Base-by-base conservation (phyloP, 2,113 vertebrate genomes). In the Entomyzon cyanotis region DNA sequence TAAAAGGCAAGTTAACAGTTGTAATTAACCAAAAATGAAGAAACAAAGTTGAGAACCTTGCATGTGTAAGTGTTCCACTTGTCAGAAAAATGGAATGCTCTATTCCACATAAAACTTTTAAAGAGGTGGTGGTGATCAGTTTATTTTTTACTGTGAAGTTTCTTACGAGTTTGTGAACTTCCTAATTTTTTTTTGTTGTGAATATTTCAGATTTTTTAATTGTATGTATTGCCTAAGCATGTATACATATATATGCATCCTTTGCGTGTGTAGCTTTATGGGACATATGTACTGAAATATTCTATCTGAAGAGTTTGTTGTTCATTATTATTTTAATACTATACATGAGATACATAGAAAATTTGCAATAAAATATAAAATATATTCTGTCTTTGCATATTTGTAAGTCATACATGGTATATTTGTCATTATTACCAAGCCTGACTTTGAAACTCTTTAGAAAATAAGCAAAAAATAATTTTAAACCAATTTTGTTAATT, bases 21-120 rank as follows among this genome's bases (percentile, higher is more conserved):
- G 30, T 60, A 89, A 71, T 75, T 86, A 81, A 87, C 22, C 24
- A 35, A 47, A 83, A 63, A 69, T 37, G 23, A 84, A 95, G 71
- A 62, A 95, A 75, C 9, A 27, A 35, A 89, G n/a, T 35, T 81
- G 56, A 94, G 71, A 94, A 80, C 27, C 22, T 56, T 77, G 33
- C 33, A 39, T 31, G 13, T 82, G 7, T 63, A 82, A 79, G 12
- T 23, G 8, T 84, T 88, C 28, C 12, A 17, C 52, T 84, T 75
- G 9, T 71, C 63, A 87, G 65, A 53, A 41, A 71, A 49, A 59
- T 6, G 55, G 46, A 76, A 90, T 56, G 33, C 27, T 69, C 27
- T 70, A 1, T 84, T 91, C 84, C 67, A 76, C 15, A 42, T 44
- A 70, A 62, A 74, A 35, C 23, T 69, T 92, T 18, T 37, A 59